Percentiles rank a stretch among this genome's conserved stretches.
Evolutionary conservation across 2,888 invertebrate species (phyloP).

Genomic region (Eretmocerus hayati): DNA sequence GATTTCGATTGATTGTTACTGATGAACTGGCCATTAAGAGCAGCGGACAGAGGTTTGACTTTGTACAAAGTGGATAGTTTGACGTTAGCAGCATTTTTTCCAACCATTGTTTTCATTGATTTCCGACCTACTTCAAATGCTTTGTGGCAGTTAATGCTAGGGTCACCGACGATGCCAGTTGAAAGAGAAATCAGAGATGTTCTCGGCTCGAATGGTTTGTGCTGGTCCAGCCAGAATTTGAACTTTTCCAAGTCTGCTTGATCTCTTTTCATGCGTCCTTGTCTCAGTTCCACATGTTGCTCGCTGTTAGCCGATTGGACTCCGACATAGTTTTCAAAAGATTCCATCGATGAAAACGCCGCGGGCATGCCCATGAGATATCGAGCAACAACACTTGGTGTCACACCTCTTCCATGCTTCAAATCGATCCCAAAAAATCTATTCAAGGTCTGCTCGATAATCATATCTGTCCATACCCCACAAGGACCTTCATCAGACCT

Average conservation of each 20-base stretch:
- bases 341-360: constrained; percentile 18
- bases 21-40: constrained; percentile 1
- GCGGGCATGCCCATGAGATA: constrained; percentile 21
- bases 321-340: constrained; percentile 18
- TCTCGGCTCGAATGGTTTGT: constrained; percentile 22
- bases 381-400: constrained; percentile 16
- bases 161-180: constrained; percentile 16
- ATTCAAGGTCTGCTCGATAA: constrained; percentile 25
- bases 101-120: constrained; percentile 20
- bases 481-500: constrained; percentile 23
- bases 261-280: constrained; percentile 22
- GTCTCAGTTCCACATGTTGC: constrained; percentile 25
- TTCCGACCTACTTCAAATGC: constrained; percentile 20
- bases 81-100: constrained; percentile 19
- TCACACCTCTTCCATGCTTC: constrained; percentile 24
- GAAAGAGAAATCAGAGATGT: constrained; percentile 14
- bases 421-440: constrained; percentile 25
- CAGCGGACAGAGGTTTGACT: constrained; percentile 18
- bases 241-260: constrained; percentile 23
- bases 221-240: constrained; percentile 24
- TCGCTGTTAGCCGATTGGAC: constrained; percentile 14
- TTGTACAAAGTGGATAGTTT: constrained; percentile 13
- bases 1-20: constrained; percentile 5
- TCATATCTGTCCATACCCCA: constrained; percentile 25
- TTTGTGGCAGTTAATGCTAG: constrained; percentile 24